Conservation (phyloP, 2,888 invertebrate species). For the Anodontia alba region DNA sequence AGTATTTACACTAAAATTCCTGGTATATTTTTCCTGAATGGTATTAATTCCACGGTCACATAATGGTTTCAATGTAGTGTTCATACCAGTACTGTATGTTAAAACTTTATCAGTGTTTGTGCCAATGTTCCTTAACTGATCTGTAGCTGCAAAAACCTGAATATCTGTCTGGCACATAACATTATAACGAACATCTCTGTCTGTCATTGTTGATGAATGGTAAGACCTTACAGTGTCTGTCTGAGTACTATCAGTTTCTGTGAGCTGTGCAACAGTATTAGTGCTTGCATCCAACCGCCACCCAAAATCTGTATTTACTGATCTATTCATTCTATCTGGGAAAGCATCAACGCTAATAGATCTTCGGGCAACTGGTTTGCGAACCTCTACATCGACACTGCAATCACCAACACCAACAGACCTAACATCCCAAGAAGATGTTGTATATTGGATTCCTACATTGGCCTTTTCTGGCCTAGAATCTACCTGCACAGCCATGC, state of each 20-base stretch:
- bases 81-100: constrained; percentile 67
- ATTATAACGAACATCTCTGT: constrained; percentile 44
- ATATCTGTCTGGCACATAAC: constrained; percentile 74
- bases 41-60: constrained; percentile 61
- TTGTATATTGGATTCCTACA: constrained; percentile 63
- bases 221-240: constrained; percentile 71
- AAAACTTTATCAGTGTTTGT: constrained; percentile 67
- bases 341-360: constrained; percentile 77
- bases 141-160: constrained; percentile 71
- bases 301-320: constrained; percentile 74
- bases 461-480: constrained; percentile 64
- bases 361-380: constrained; percentile 70
- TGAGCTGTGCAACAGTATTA: constrained; percentile 71
- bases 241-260: constrained; percentile 69
- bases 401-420: constrained; percentile 80
- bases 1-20: constrained; percentile 58
- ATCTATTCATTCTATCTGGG: constrained; percentile 71
- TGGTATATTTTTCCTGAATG: constrained; percentile 38
- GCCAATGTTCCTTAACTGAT: constrained; percentile 67
- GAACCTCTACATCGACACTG: constrained; percentile 79
- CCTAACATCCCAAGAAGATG: constrained; percentile 58
- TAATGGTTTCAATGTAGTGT: constrained; percentile 69
- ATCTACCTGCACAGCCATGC: constrained; percentile 77
- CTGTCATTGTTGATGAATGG: constrained; percentile 79
- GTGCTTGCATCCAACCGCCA: constrained; percentile 77